These are phyloP conservation scores for Listrodromus nycthemerus DNA, from an alignment of 2,888 invertebrate genomes.

Conservation along the genomic window DNA sequence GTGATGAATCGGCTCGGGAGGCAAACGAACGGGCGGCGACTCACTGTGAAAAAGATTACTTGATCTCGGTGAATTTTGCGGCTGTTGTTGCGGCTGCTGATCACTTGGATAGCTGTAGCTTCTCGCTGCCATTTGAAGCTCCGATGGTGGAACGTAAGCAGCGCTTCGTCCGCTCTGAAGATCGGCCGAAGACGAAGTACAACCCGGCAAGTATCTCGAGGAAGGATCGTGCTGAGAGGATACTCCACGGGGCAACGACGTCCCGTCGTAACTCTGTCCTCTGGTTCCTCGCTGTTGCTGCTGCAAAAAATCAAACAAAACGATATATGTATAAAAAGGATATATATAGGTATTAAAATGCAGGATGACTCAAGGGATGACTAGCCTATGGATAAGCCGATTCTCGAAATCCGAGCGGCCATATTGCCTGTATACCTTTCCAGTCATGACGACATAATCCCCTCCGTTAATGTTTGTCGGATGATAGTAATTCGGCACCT, in stretches of 20 bases:
- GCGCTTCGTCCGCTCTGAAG: slow-evolving; percentile 79
- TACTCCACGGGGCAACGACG: slow-evolving; percentile 73
- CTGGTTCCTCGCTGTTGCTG: slow-evolving; percentile 73
- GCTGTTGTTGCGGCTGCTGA: slow-evolving; percentile 72
- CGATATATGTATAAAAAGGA: neutral
- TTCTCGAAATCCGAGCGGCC: neutral
- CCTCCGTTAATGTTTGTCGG: slow-evolving; percentile 90
- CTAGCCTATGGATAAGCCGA: slow-evolving; percentile 25
- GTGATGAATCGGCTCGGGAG: slow-evolving; percentile 77
- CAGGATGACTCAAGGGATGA: slow-evolving; percentile 51
- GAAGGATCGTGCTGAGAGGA: slow-evolving; percentile 69
- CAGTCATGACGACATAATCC: slow-evolving; percentile 94
- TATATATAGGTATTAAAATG: neutral
- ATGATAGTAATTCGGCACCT: slow-evolving; percentile 83
- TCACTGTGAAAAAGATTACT: slow-evolving; percentile 78
- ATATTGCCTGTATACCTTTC: slow-evolving; percentile 82
- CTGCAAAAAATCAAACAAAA: slow-evolving; percentile 1
- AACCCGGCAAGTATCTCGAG: slow-evolving; percentile 75
- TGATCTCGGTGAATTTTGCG: slow-evolving; percentile 77
- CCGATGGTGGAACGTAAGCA: slow-evolving; percentile 82
- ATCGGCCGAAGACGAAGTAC: slow-evolving; percentile 75
- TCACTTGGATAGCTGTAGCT: slow-evolving; percentile 75
- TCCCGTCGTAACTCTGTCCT: slow-evolving; percentile 80
- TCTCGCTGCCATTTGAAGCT: slow-evolving; percentile 78
- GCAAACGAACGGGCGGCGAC: slow-evolving; percentile 77